Base-by-base conservation (phyloP, 2,888 invertebrate genomes). In the Pseudococcus jackbeardsleyi region DNA sequence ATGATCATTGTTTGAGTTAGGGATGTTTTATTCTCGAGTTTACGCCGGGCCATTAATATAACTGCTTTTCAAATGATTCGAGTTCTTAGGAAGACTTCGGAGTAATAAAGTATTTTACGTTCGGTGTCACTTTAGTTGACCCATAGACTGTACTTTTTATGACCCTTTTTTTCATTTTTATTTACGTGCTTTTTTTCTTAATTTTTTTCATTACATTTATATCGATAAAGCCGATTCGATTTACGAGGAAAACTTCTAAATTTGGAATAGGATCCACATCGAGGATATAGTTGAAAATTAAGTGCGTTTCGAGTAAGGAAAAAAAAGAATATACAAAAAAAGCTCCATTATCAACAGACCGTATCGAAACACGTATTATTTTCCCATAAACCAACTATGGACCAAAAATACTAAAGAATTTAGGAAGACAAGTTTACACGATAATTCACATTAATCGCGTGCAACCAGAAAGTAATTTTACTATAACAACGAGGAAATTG, bases 21-120 rank as follows among this genome's bases (percentile, higher is more conserved):
- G 79, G 79, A 79, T 79, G 42, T 79, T 79, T 42, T 79, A 79
- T 46, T 79, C 42, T 79, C 79, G 79, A 79, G 17, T 79, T 79
- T 42, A 39, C n/a, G 42, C 46, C 11, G 11, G 9, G n/a, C 42
- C 42, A 79, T 79, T 79, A 42, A 79, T 42, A 42, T 15, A 42
- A 42, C 42, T 79, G 33, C 72, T 39, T 72, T 33, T 72, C 42
- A 42, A 42, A 79, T 79, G n/a, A 72, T 26, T 42, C 42, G 19
- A 79, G n/a, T 79, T 42, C 79, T 79, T 42, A 8, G 9, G n/a
- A 39, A 79, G 19, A 42, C 79, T 19, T 42, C 7, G 11, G 15
- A 12, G 79, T 17, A 79, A 79, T 79, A 42, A 79, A 79, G 42
- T 42, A 42, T 79, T 79, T 42, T 79, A 42, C 68, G 26, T 59